A percentile compares a stretch with the other conserved stretches of the same genome.
Evolutionary conservation across 1,140 invertebrate species (phyloP).

Genomic region (Portunus trituberculatus): DNA sequence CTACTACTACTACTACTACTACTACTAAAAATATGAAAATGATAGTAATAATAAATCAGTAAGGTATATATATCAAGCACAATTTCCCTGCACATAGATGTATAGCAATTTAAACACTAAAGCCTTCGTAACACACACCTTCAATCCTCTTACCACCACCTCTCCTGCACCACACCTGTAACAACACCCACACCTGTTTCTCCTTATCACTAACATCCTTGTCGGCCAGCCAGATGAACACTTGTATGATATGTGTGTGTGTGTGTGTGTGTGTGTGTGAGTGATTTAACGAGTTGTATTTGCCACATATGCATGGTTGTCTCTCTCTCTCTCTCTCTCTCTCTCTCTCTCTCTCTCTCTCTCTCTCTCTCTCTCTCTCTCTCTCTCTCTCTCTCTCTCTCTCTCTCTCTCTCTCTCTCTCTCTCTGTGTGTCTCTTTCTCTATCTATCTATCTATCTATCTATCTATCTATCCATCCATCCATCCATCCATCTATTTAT

Average conservation of each 20-base stretch:
- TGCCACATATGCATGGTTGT: not conserved
- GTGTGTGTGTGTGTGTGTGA: not conserved
- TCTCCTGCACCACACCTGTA: no score
- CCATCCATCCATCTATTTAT: no score
- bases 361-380: not conserved
- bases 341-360: not conserved
- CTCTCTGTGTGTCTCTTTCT: not conserved
- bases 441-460: not conserved
- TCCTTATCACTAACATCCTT: no score
- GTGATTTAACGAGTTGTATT: not conserved
- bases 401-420: slow-evolving; percentile 58
- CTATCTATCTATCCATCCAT: slow-evolving; percentile 26
- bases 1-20: no score
- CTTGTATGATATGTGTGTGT: not conserved
- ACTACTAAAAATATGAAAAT: not conserved
- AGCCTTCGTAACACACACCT: no score
- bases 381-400: slow-evolving; percentile 58
- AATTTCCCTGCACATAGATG: no score
- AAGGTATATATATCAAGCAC: not conserved
- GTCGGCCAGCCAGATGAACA: no score
- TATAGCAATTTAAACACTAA: no score
- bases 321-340: slow-evolving; percentile 21
- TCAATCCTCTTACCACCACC: no score
- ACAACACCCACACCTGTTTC: no score
- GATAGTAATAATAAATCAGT: not conserved